These are phyloP conservation scores for Rhinolophus sinicus DNA, from an alignment of 2,113 vertebrate species.

Conservation along the genomic window DNA sequence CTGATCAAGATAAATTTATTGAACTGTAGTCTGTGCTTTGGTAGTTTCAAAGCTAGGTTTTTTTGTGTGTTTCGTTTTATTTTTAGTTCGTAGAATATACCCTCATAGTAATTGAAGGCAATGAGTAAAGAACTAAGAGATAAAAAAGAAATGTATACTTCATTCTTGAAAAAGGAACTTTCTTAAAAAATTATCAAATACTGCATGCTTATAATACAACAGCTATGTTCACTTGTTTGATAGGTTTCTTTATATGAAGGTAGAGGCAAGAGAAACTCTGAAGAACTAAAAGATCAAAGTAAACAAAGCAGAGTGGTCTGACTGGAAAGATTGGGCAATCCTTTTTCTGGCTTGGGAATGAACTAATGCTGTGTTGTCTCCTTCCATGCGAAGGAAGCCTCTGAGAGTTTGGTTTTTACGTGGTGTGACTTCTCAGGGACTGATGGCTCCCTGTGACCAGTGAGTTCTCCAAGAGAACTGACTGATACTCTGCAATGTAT, in stretches of 20 bases:
- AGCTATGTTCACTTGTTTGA: neutral
- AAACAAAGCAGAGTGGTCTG: neutral
- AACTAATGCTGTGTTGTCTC: accelerated
- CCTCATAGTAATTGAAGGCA: neutral
- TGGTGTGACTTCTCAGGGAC: neutral
- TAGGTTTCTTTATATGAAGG: neutral
- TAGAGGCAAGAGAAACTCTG: neutral
- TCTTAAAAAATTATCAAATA: neutral
- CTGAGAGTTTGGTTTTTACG: neutral
- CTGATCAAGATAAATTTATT: neutral
- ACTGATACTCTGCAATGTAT: neutral
- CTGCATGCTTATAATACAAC: neutral
- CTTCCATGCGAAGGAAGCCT: neutral
- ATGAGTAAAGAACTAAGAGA: neutral
- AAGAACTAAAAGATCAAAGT: neutral
- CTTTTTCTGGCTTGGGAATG: neutral
- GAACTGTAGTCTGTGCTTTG: neutral
- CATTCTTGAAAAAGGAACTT: neutral
- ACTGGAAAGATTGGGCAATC: neutral
- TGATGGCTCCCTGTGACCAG: neutral
- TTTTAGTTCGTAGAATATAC: neutral
- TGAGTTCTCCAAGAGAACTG: neutral
- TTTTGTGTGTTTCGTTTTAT: neutral
- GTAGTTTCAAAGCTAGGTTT: neutral
- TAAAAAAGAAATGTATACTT: neutral